Conservation (phyloP, 2,888 invertebrate species). For the Synergus itoensis region DNA sequence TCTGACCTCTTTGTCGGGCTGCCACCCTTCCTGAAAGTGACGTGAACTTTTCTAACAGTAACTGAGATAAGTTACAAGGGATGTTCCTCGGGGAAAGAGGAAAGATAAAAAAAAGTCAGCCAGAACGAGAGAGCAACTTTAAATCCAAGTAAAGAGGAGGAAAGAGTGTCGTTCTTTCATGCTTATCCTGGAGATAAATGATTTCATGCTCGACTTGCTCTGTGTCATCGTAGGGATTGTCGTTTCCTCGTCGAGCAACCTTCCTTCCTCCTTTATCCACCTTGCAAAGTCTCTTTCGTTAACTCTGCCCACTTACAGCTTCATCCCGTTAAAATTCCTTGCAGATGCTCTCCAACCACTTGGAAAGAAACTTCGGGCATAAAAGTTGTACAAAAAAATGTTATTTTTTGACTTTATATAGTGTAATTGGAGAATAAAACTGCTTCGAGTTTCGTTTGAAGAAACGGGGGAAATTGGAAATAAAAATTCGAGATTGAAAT, state of each 20-base stretch:
- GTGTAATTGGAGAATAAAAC: background rate
- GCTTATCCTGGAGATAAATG: conserved; percentile 76
- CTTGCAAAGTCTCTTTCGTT: background rate
- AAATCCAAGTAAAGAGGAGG: conserved; percentile 6
- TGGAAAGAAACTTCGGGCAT: background rate
- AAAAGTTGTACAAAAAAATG: background rate
- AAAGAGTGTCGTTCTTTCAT: conserved; percentile 54
- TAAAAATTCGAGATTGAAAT: no score
- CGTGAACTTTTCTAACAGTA: conserved; percentile 34
- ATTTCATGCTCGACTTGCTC: conserved; percentile 74
- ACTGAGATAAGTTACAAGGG: conserved; percentile 26
- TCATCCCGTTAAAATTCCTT: conserved; percentile 3
- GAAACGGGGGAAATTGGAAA: no score
- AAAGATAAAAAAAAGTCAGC: background rate
- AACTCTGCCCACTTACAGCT: conserved; percentile 7
- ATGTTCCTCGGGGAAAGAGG: background rate
- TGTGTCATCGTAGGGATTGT: conserved; percentile 69
- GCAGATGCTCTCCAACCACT: background rate
- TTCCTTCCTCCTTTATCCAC: conserved; percentile 40
- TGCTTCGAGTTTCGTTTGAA: background rate
- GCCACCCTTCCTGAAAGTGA: conserved; percentile 21
- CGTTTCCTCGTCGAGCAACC: conserved; percentile 54
- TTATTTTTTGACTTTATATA: background rate
- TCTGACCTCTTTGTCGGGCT: conserved; percentile 8
- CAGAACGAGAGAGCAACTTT: conserved; percentile 14